Base-by-base conservation (phyloP, 2,797 vertebrate genomes). In the Anabacerthia variegaticeps region DNA sequence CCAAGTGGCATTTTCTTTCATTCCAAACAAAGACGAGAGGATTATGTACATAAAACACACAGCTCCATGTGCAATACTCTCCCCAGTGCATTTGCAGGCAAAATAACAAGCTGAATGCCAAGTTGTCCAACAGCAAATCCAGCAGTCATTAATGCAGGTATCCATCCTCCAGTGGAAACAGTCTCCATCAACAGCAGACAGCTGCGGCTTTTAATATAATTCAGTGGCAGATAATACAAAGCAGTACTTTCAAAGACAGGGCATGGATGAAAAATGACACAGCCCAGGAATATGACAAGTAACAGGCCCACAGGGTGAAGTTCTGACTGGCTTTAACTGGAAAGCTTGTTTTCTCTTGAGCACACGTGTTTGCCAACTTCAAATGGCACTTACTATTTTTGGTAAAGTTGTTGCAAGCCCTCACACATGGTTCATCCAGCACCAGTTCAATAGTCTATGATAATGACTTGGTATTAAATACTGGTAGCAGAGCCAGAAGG, bases 381-480 rank as follows among this genome's bases (percentile, higher is more conserved):
- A 85, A 85, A 95, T 91, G 94, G 85, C 88, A 86, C 93, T 90
- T 87, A 52, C 92, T 95, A 93, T 96, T 94, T 95, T 88, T 75
- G 84, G 96, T 96, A 89, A 90, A 82, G 87, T 90, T 96, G 89
- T 81, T 97, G 92, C 72, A 93, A 85, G 94, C 85, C 85, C 85
- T 94, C 92, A 73, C 88, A 83, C 89, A 79, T 48, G 87, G 89
- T 80, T 87, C 74, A 78, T 43, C 92, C 82, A 81, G 93, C 62
- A 91, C 80, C 83, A 58, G 89, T 92, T 96, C 95, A 87, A 51
- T 32, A 79, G 82, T 72, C 44, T 93, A 93, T 22, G 93, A 87
- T 95, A 93, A 93, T 96, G 74, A 46, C 51, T 96, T 79, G 94
- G 95, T 97, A 96, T 95, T 96, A 96, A 94, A 92, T 55, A 39